phyloP scores from a whole-genome alignment of 2,797 vertebrate genomes.

The Sebastiscus albofasciatus region DNA sequence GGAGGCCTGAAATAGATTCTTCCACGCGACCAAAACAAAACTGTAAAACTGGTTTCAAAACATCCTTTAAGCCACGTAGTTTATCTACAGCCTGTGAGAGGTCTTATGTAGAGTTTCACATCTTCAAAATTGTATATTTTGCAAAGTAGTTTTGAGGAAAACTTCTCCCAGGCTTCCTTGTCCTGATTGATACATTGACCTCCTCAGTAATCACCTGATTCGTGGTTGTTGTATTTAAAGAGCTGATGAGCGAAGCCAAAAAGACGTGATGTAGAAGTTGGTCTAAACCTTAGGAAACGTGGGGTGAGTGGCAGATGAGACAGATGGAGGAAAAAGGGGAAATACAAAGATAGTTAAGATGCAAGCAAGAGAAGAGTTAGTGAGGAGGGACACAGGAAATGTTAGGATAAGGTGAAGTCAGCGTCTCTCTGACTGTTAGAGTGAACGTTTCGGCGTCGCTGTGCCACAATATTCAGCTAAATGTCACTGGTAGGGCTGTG shows the following conservation, averaged over 20 bases:
- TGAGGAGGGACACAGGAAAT: background rate
- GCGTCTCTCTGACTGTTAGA: background rate
- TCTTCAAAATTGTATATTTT: no score
- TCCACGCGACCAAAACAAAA: background rate
- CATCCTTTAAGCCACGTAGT: no score
- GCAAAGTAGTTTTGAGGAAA: background rate
- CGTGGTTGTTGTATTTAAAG: background rate
- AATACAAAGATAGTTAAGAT: background rate
- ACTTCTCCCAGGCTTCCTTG: no score
- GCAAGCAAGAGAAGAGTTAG: conserved; percentile 3
- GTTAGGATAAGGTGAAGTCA: background rate
- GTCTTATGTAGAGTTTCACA: background rate
- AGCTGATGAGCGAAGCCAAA: background rate
- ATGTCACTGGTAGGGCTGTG: background rate
- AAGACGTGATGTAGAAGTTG: background rate
- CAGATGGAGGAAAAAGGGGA: background rate
- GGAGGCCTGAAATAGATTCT: background rate
- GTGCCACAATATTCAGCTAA: background rate
- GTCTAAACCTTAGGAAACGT: background rate
- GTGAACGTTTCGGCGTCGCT: background rate
- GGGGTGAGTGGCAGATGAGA: conserved; percentile 35
- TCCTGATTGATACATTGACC: background rate
- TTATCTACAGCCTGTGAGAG: background rate
- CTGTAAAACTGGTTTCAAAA: background rate
- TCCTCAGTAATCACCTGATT: background rate